Evolutionary conservation across 1,140 invertebrate genomes (phyloP).

Genomic region (Zaprionus tsacasi): DNA sequence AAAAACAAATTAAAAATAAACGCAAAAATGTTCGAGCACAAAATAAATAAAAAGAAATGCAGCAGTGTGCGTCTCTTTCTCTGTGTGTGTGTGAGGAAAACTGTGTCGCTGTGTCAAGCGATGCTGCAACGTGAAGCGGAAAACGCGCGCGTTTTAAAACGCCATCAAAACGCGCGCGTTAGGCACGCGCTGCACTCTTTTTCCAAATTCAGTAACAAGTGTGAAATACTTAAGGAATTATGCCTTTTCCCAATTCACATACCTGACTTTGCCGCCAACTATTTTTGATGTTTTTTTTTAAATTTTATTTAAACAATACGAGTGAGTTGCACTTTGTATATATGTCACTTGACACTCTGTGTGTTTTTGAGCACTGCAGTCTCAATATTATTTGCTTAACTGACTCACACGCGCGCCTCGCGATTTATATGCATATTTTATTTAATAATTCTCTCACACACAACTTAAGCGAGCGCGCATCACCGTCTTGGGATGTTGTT

Average conservation of each 20-base stretch:
- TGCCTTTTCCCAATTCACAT: neutral
- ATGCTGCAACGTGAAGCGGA: slow-evolving; percentile 14
- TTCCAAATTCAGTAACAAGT: slow-evolving; percentile 11
- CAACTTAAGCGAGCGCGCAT: slow-evolving; percentile 30
- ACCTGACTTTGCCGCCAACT: slow-evolving; percentile 28
- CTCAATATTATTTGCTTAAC: slow-evolving; percentile 41
- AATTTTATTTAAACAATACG: slow-evolving; percentile 20
- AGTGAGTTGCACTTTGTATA: neutral
- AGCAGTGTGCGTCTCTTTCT: slow-evolving; percentile 28
- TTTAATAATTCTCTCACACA: slow-evolving; percentile 33
- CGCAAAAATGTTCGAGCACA: slow-evolving; percentile 55
- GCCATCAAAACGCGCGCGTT: slow-evolving; percentile 50
- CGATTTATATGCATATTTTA: slow-evolving; percentile 29
- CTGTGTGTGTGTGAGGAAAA: slow-evolving; percentile 51
- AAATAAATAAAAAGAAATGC: slow-evolving; percentile 66
- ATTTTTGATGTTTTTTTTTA: slow-evolving; percentile 16
- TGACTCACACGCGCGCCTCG: slow-evolving; percentile 38
- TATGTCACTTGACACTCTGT: slow-evolving; percentile 28
- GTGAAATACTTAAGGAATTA: slow-evolving; percentile 14
- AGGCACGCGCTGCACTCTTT: slow-evolving; percentile 51
- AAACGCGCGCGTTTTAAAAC: slow-evolving; percentile 48
- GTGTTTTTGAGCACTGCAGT: slow-evolving; percentile 8
- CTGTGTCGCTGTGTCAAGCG: slow-evolving; percentile 76
- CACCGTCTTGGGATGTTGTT: slow-evolving; percentile 37
- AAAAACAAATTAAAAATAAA: slow-evolving; percentile 82